Percentiles rank a stretch among this genome's conserved stretches.
Evolutionary conservation across 2,797 vertebrate genomes (phyloP).

Genomic region (Geotrypetes seraphini): DNA sequence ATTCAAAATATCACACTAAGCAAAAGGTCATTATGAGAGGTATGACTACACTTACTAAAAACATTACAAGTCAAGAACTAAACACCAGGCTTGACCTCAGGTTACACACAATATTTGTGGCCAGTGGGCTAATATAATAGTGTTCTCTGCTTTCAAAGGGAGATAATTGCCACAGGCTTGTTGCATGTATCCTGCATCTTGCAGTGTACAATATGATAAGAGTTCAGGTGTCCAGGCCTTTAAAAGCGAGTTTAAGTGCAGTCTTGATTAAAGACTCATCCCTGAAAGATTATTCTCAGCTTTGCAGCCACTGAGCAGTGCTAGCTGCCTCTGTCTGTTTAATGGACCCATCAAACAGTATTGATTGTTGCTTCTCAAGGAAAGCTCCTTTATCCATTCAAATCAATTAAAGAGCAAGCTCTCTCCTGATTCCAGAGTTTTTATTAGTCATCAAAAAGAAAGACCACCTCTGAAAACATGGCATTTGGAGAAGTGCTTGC

Average conservation of each 20-base stretch:
- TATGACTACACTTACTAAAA: too few relatives aligned
- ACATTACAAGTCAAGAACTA: too few relatives aligned
- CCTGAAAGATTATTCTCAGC: background rate
- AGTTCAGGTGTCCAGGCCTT: background rate
- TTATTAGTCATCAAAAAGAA: background rate
- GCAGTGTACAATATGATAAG: too few relatives aligned
- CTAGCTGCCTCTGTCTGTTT: background rate
- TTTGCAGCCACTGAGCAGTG: background rate
- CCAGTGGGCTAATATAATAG: too few relatives aligned
- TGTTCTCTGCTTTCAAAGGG: too few relatives aligned
- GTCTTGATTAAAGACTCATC: background rate
- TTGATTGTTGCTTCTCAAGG: slow-evolving; percentile 4
- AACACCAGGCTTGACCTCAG: too few relatives aligned
- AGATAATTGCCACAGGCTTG: too few relatives aligned
- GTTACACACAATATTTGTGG: too few relatives aligned
- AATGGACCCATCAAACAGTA: slow-evolving; percentile 5
- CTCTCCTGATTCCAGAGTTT: background rate
- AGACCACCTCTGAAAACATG: background rate
- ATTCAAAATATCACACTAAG: too few relatives aligned
- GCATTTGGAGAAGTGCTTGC: background rate
- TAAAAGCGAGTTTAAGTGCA: background rate
- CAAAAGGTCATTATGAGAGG: too few relatives aligned
- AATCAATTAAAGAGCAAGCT: slow-evolving; percentile 1
- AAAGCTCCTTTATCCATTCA: slow-evolving; percentile 3
- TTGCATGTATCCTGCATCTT: too few relatives aligned